phyloP scores from a whole-genome alignment of 2,888 invertebrate genomes.

The Phyto melanocephala region DNA sequence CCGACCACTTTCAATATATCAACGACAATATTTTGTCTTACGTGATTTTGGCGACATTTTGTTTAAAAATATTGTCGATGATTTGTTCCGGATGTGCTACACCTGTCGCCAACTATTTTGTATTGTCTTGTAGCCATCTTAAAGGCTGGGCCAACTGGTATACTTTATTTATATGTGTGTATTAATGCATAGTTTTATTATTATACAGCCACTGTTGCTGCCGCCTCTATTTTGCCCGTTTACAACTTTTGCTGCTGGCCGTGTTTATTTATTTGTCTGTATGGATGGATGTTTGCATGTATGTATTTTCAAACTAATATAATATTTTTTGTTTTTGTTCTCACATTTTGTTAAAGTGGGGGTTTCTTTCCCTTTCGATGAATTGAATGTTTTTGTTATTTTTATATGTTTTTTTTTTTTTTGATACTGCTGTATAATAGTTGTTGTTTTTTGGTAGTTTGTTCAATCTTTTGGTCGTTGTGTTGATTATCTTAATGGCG shows the following conservation, averaged over 20 bases:
- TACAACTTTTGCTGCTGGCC: slow-evolving; percentile 51
- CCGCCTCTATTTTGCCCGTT: slow-evolving; percentile 31
- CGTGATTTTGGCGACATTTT: too few species aligned
- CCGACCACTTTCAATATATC: too few species aligned
- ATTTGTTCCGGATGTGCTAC: too few species aligned
- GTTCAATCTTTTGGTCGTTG: slow-evolving; percentile 40
- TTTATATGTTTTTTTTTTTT: slow-evolving; percentile 41
- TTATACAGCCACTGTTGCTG: slow-evolving; percentile 10
- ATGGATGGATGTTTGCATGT: too few species aligned
- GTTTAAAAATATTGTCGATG: too few species aligned
- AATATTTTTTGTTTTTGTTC: slow-evolving; percentile 15
- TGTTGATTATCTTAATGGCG: slow-evolving; percentile 60
- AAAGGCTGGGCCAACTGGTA: too few species aligned
- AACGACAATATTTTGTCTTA: too few species aligned
- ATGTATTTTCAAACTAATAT: slow-evolving; percentile 54
- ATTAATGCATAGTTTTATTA: background rate
- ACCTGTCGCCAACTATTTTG: too few species aligned
- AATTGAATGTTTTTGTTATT: slow-evolving; percentile 9
- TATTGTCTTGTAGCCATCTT: too few species aligned
- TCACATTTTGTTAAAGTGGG: slow-evolving; percentile 6
- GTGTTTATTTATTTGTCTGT: too few species aligned
- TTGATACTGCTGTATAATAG: slow-evolving; percentile 4
- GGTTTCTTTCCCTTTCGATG: slow-evolving; percentile 33
- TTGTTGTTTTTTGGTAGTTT: slow-evolving; percentile 32
- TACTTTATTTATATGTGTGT: too few species aligned